Base-by-base conservation (phyloP, 2,888 invertebrate species). In the Clusia tigrina region DNA sequence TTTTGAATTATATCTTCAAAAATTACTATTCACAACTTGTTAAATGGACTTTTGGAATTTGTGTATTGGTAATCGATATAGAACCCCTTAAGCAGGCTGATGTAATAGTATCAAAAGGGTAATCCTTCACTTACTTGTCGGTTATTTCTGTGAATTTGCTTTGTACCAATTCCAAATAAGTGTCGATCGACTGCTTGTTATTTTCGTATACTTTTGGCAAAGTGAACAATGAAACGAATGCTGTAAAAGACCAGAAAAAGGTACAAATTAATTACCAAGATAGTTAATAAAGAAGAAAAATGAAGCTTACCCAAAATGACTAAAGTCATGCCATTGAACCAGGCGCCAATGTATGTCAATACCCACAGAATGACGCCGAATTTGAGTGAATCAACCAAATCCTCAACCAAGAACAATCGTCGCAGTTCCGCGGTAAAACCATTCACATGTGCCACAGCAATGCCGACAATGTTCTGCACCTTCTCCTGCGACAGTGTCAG, bases 321-420 rank as follows among this genome's bases (percentile, higher is more conserved):
- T 78, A 99, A 90, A 75, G 98, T 97, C 91, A 98, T 94, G 85
- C 98, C 98, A 86, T 98, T 98, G 89, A 99, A 98, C 94, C 96
- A 98, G 78, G 96, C 92, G 80, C 98, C 98, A 79, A 98, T 88
- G 85, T 98, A 98, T 67, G 98, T 98, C 85, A 98, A 89, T 79
- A 93, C 92, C 97, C 97, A 98, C 83, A 98, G 88, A 79, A 96
- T 87, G 74, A 96, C 90, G 75, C 93, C 96, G 86, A 98, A 98
- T 89, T 98, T 95, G 79, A 95, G 88, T 71, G 95, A 95, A 86
- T 98, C 98, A 76, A 98, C 91, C 79, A 98, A 88, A 86, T 98
- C 97, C 84, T 98, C 98, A 77, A 98, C 96, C 78, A 98, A 89
- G 88, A 98, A 96, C 78, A 98, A 87, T 83, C 96, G 87, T 84